Evolutionary conservation across 2,888 invertebrate genomes (phyloP), one percentile per base, ranked within the genome.

Genomic region (Gandaritis pyraliata): DNA sequence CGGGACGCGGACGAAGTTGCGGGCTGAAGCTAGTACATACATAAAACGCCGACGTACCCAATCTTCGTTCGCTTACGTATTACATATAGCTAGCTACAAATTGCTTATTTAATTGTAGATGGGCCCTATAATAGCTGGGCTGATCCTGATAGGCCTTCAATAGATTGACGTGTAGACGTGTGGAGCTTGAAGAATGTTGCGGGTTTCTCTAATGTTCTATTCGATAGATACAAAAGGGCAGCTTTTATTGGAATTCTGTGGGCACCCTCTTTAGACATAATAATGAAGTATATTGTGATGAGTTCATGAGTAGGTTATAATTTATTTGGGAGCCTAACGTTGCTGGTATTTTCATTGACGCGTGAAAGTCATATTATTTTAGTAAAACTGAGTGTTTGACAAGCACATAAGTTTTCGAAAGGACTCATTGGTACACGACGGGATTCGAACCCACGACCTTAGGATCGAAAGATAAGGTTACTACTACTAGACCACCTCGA

Each of bases 121-220:
- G 16, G 23, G 60, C 66, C 61, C 52, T 72, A 72, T 81, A 83
- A 83, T 83, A n/a, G 58, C 3, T 57, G 66, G 73, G 73, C 72
- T 72, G 71, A 74, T 73, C 71, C 63, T 61, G 68, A 73, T 74
- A 74, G 76, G 71, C 49, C 71, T 72, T 72, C 58, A 73, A 76
- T 71, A 71, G 72, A 72, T 71, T 68, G 71, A 78, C 76, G 72
- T 69, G 72, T 72, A 70, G 61, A 62, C 50, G 48, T 59, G 61
- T 55, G 65, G 55, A 53, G 59, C 59, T 64, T 66, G 60, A 75
- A 72, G 74, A 76, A 76, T 72, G 64, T 70, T 51, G 72, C 59
- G 71, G 72, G 71, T 68, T 65, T 71, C 71, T 72, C 48, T 59
- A 62, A 58, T 58, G 49, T 53, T 61, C 62, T 56, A 50, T 59